Evolutionary conservation across 2,113 vertebrate species (phyloP).

Genomic region (Onychostoma macrolepis): DNA sequence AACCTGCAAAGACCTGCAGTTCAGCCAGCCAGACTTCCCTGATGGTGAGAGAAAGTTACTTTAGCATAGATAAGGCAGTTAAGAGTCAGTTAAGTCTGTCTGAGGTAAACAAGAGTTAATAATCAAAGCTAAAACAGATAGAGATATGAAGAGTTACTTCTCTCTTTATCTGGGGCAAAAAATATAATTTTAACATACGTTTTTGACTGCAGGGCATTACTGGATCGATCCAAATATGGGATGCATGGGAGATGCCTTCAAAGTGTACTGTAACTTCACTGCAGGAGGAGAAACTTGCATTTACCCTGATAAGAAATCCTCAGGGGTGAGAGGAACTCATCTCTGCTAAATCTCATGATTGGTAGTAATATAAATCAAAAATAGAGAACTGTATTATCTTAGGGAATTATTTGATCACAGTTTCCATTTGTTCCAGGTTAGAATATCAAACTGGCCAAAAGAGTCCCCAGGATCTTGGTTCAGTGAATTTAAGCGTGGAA

Average conservation of each 20-base stretch:
- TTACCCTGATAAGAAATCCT: constrained; percentile 94
- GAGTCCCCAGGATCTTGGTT: constrained; percentile 96
- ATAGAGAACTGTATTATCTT: not conserved
- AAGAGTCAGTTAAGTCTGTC: constrained; percentile 17
- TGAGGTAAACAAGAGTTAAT: not conserved
- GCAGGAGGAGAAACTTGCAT: constrained; percentile 96
- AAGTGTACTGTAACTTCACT: constrained; percentile 98
- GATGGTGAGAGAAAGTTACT: constrained; percentile 79
- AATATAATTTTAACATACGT: not conserved
- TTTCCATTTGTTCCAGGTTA: constrained; percentile 75
- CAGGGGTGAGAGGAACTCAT: constrained; percentile 82
- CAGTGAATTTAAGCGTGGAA: constrained; percentile 98
- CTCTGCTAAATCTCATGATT: constrained; percentile 31
- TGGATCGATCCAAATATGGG: constrained; percentile 99
- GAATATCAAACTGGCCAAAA: constrained; percentile 97
- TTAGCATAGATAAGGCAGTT: not conserved
- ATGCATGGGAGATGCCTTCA: constrained; percentile 92
- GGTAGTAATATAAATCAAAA: not conserved
- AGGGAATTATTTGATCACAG: not conserved
- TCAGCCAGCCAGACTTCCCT: constrained; percentile 93
- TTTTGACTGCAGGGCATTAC: constrained; percentile 82
- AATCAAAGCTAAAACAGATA: not conserved
- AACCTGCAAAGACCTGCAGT: constrained; percentile 94
- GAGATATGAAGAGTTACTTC: not conserved
- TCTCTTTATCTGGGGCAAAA: not conserved